Base-by-base conservation (phyloP, 2,888 invertebrate species). In the Linnaemya vulpina region DNA sequence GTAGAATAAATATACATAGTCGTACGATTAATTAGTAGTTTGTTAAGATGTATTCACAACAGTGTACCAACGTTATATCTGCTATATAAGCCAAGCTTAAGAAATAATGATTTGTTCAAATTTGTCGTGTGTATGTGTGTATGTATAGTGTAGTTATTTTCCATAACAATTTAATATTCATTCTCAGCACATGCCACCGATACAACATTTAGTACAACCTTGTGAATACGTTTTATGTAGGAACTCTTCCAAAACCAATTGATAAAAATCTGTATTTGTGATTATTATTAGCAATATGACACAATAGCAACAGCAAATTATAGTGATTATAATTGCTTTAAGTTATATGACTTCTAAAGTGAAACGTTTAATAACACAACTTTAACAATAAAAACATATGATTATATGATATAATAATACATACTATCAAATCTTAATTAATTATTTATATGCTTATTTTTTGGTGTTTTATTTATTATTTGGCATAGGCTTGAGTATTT, bases 261-360 rank as follows among this genome's bases (percentile, higher is more conserved):
- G 51, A n/a, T 60, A 11, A 4, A 35, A 25, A 53, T 43, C 15
- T 65, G 17, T 17, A 5, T 63, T 55, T 70, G 60, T 77, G 60
- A 77, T 77, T 70, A 60, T 77, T 25, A 40, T 60, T 68, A 40
- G 17, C 22, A 60, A 51, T 77, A 49, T 51, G 60, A 9, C 40
- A 53, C 49, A 51, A 35, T 60, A 38, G 60, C n/a, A 62, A 62
- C 38, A 55, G 25, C 25, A 46, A 46, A 60, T 43, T n/a, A 38
- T 49, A 49, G 38, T 65, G 46, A 65, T 25, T 58, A 43, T 76
- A 76, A 70, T 70, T 82, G 75, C 68, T 75, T 76, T 63, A 55
- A 75, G 35, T 62, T 60, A 9, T 51, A 60, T 67, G 55, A 65
- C 35, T 65, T 74, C 60, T 51, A 51, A 30, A 74, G 67, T 25